phyloP scores from a whole-genome alignment of 2,888 invertebrate species.

The Drosophila merina region DNA sequence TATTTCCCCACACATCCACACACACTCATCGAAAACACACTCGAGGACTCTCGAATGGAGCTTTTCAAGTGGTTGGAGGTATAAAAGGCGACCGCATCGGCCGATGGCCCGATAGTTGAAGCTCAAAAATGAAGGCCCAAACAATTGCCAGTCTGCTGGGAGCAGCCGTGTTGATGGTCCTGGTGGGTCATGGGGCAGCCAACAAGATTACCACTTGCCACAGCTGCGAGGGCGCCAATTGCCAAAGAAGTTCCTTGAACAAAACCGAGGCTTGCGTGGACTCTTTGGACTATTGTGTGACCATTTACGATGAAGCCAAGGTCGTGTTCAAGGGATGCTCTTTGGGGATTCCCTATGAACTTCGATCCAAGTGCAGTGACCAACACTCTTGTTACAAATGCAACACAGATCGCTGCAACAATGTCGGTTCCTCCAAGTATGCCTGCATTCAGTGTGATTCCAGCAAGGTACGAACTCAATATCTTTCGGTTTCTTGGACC shows the following conservation, averaged over 20 bases:
- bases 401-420: conserved; percentile 78
- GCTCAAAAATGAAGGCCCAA: conserved; percentile 53
- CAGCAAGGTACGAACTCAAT: conserved; percentile 48
- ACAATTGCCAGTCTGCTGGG: conserved; percentile 27
- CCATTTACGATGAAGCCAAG: conserved; percentile 76
- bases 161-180: conserved; percentile 40
- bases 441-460: conserved; percentile 80
- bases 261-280: conserved; percentile 69
- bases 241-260: conserved; percentile 66
- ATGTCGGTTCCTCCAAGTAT: conserved; percentile 71
- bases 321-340: conserved; percentile 81
- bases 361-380: conserved; percentile 68
- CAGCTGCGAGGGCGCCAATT: conserved; percentile 79
- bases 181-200: conserved; percentile 49
- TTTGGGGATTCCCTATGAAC: conserved; percentile 67
- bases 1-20: conserved; percentile 31
- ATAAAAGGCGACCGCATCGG: conserved; percentile 57
- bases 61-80: conserved; percentile 42
- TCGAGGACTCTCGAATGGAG: conserved; percentile 47
- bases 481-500: neutral
- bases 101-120: conserved; percentile 39
- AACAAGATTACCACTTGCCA: conserved; percentile 71
- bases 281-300: conserved; percentile 80
- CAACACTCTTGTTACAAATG: conserved; percentile 76
- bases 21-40: conserved; percentile 3